Evolutionary conservation across 2,888 invertebrate genomes (phyloP).

Genomic region (Dynastes tityus): DNA sequence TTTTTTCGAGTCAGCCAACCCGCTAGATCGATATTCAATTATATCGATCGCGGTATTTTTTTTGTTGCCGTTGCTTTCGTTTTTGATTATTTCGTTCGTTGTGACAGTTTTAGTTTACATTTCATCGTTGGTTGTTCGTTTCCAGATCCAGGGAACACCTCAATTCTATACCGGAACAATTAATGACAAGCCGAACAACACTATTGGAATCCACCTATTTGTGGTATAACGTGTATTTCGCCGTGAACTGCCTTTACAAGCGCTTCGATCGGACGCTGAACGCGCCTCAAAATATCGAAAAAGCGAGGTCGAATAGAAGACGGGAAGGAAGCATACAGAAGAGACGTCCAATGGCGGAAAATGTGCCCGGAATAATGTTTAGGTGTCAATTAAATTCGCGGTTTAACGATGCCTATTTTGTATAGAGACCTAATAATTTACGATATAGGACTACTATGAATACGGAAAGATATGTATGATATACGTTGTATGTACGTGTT

Average conservation of each 20-base stretch:
- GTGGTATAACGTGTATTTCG: constrained; percentile 23
- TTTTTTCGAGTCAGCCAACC: background rate
- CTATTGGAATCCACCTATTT: constrained; percentile 18
- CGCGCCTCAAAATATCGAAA: background rate
- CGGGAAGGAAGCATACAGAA: background rate
- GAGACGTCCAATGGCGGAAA: background rate
- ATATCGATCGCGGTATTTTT: background rate
- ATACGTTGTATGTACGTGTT: background rate
- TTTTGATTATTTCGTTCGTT: background rate
- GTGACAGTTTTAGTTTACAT: background rate
- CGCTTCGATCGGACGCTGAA: constrained; percentile 10
- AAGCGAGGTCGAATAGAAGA: background rate
- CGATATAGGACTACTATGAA: too few relatives aligned
- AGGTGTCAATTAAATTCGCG: background rate
- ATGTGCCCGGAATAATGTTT: background rate
- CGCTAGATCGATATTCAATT: background rate
- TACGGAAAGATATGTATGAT: background rate
- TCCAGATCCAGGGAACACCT: background rate
- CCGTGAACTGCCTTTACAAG: background rate
- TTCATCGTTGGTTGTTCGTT: background rate
- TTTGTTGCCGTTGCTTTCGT: too few relatives aligned
- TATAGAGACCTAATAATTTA: background rate
- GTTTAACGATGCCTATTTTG: background rate
- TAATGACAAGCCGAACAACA: constrained; percentile 22
- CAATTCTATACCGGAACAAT: background rate